Base-by-base conservation (phyloP, 2,113 vertebrate species). In the Parus major region DNA sequence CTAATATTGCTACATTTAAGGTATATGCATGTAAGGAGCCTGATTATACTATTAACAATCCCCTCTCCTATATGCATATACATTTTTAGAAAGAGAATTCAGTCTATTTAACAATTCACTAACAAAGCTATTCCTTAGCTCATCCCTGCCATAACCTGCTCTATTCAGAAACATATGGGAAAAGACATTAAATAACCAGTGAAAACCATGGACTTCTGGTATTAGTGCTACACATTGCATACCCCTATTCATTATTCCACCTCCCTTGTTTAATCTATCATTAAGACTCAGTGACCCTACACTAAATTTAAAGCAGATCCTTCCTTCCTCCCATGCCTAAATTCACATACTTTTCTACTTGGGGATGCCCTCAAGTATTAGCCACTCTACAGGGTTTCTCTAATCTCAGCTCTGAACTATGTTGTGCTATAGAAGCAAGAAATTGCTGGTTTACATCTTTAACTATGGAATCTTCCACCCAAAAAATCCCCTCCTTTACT, bases 291-390 rank as follows among this genome's bases (percentile, higher is more conserved):
- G 98, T 98, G 98, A 98, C 98, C 98, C 98, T 97, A 98, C 97
- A 98, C 98, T 98, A 98, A 98, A 98, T 97, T 98, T 98, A 98
- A 98, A 98, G 98, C 98, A 98, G 98, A 98, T 98, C 98, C 98
- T 98, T 98, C 98, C 98, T 98, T 98, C 98, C 98, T 98, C 98
- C 98, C 98, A 98, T 98, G 98, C 97, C 97, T 98, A 98, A 98
- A 98, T 98, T 98, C 98, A 98, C 98, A 98, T 98, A 98, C 97
- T 98, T 98, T 97, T 98, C 98, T 97, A 98, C 97, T 2, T 98
- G 98, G 98, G 96, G 97, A 98, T 98, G 98, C 98, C 98, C 98
- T 98, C 96, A 46, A 98, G 98, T 98, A 98, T 98, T 98, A 98
- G 98, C 97, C 97, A 98, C 98, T 98, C 98, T 97, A 98, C 97